Evolutionary conservation across 23 tunicate species (phyloP), one percentile per base, ranked within the genome.

Genomic region (Phallusia fumigata): DNA sequence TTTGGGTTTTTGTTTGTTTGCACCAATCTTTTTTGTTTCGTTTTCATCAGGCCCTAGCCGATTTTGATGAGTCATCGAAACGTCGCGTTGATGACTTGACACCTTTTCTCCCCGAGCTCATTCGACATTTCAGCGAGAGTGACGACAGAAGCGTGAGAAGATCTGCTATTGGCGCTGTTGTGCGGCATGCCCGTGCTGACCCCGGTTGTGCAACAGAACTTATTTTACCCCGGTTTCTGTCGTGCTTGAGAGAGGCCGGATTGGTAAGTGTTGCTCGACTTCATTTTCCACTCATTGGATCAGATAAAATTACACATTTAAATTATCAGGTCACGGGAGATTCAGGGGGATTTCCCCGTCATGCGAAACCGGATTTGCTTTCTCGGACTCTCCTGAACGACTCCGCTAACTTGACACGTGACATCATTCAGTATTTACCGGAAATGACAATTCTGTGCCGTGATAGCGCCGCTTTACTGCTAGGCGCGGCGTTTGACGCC

Each of bases 41-140:
- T 40, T 40, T 58, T 16, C 69, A 32, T 74, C 30, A 86, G 91
- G 87, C 87, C 0, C 64, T 92, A 53, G 78, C 86, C 12, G 97
- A 92, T 32, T 87, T 92, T 24, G 86, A 84, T 77, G 97, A 92
- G 65, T 82, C 97, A 1, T 83, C 87, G 16, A 87, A 87, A 65
- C 85, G 91, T 19, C 84, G 79, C 2, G 65, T 92, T 31, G 84
- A 79, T 21, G 90, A 87, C 78, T 35, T 81, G 47, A 86, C 82
- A 21, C 97, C 88, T 18, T 92, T 83, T 45, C 31, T 92, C 36
- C 65, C 86, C 31, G 84, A 86, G 18, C 73, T 92, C 33, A 44
- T 88, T 28, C 65, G 73, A n/a, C 79, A 87, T 0, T 83, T 92
- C 65, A 15, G 80, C 44, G 75, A 35, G 33, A 76, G 88, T 32